phyloP scores from a whole-genome alignment of 1,140 invertebrate species.

The Wiebesia pumilae region DNA sequence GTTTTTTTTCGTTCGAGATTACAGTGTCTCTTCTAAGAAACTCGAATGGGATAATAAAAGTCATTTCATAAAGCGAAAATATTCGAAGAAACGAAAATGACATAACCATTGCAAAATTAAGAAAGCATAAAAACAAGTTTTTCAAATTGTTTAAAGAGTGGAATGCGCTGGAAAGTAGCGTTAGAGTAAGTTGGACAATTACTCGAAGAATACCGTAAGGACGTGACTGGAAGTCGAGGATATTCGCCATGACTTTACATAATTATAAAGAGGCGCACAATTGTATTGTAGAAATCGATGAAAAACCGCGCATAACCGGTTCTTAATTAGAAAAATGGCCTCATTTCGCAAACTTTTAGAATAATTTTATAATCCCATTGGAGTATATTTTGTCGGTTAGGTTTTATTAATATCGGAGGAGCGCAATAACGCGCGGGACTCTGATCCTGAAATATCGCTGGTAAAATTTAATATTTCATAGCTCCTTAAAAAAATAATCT shows the following conservation, averaged over 20 bases:
- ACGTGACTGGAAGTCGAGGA: not conserved
- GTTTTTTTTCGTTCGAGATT: not conserved
- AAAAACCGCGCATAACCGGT: not conserved
- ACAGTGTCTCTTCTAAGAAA: not conserved
- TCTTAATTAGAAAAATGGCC: constrained; percentile 28
- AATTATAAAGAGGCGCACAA: not conserved
- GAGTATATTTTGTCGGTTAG: constrained; percentile 15
- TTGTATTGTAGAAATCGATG: not conserved
- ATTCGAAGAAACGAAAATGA: not conserved
- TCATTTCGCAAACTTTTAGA: not conserved
- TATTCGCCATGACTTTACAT: not conserved
- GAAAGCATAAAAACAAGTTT: not conserved
- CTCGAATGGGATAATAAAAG: not conserved
- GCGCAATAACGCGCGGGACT: constrained; percentile 34
- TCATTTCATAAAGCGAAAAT: not conserved
- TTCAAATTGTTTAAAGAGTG: not conserved
- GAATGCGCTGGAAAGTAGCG: not conserved
- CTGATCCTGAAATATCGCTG: constrained; percentile 54
- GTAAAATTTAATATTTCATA: constrained; percentile 55
- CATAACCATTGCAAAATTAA: not conserved
- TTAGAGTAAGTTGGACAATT: not conserved
- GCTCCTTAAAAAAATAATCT: constrained; percentile 52
- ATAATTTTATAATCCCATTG: constrained; percentile 25
- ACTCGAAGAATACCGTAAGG: not conserved
- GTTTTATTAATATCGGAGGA: constrained; percentile 50